Evolutionary conservation across 2,797 vertebrate species (phyloP).

Genomic region (Anas bernieri): DNA sequence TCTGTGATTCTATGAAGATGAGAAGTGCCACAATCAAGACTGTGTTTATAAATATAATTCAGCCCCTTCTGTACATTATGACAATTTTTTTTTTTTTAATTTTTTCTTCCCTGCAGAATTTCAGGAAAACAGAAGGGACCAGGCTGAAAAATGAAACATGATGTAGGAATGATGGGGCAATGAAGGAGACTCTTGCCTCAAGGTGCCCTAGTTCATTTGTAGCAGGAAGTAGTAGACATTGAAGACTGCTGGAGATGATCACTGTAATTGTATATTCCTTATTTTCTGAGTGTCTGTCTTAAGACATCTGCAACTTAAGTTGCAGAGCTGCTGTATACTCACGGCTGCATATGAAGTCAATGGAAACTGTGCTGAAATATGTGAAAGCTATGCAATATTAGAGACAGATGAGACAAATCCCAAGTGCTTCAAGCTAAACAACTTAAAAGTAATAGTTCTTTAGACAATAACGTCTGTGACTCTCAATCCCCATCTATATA

Average conservation of each 20-base stretch:
- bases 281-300: background rate
- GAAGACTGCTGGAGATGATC: background rate
- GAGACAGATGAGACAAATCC: background rate
- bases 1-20: background rate
- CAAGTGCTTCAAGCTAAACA: background rate
- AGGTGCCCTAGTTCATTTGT: background rate
- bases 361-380: background rate
- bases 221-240: background rate
- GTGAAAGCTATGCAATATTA: background rate
- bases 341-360: background rate
- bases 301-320: background rate
- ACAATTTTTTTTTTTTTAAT: no score
- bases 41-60: background rate
- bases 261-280: background rate
- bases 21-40: background rate
- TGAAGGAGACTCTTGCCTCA: background rate
- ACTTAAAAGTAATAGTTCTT: background rate
- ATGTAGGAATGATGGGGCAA: background rate
- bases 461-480: background rate
- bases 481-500: conserved; percentile 5
- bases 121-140: background rate
- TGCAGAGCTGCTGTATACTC: background rate
- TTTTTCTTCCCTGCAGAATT: background rate
- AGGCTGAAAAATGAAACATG: background rate
- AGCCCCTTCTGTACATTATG: background rate